Evolutionary conservation across 2,888 invertebrate genomes (phyloP).

Genomic region (Lycocerus yunnanus): DNA sequence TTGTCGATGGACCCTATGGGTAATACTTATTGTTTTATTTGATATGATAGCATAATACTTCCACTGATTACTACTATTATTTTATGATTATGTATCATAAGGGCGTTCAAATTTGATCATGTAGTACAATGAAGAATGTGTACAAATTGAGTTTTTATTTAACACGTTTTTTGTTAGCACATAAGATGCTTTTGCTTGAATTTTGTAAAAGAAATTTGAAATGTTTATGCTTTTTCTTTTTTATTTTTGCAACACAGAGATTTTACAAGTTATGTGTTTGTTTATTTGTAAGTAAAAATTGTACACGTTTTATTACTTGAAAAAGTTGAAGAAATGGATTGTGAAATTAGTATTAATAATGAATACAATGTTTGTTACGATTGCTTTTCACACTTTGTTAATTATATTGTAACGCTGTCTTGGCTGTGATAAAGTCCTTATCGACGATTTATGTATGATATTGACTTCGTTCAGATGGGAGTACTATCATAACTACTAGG

Average conservation of each 20-base stretch:
- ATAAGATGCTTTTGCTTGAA: not conserved
- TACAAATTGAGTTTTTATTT: not conserved
- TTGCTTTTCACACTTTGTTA: constrained; percentile 35
- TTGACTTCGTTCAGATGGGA: constrained; percentile 63
- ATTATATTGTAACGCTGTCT: constrained; percentile 47
- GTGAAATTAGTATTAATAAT: constrained; percentile 21
- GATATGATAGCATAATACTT: constrained; percentile 51
- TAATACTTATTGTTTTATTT: constrained; percentile 17
- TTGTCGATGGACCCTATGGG: constrained; percentile 28
- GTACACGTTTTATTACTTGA: not conserved
- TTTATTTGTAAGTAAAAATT: not conserved
- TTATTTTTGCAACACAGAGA: not conserved
- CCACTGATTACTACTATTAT: constrained; percentile 46
- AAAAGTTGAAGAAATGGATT: constrained; percentile 7
- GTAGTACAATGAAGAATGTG: constrained; percentile 1
- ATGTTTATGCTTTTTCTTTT: not conserved
- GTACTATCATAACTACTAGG: constrained; percentile 58
- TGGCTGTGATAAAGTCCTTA: constrained; percentile 61
- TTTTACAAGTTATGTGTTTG: not conserved
- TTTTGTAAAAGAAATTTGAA: not conserved
- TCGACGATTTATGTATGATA: constrained; percentile 59
- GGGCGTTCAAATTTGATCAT: constrained; percentile 28
- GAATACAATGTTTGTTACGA: constrained; percentile 8
- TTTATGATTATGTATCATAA: constrained; percentile 6
- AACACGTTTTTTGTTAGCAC: not conserved